Evolutionary conservation across 2,888 invertebrate genomes (phyloP).

Genomic region (Drosophila bunnanda): DNA sequence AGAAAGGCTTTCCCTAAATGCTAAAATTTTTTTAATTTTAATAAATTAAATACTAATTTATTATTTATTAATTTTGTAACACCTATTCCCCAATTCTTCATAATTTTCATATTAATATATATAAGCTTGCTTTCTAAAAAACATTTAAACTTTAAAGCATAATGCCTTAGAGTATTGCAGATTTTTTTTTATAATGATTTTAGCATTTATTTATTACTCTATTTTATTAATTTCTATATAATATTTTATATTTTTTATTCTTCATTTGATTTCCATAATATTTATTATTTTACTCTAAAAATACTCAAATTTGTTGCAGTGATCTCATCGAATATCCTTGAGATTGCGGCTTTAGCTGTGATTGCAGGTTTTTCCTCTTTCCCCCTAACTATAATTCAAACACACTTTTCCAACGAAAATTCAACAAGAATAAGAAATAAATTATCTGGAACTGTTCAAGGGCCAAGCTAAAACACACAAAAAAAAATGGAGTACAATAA

Average conservation of each 20-base stretch:
- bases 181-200: too few species aligned
- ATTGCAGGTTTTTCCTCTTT: conserved; percentile 6
- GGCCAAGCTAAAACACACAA: neutral
- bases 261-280: neutral
- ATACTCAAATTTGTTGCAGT: neutral
- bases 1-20: neutral
- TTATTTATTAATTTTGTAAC: too few species aligned
- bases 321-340: neutral
- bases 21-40: neutral
- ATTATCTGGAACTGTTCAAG: conserved; percentile 17
- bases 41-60: accelerated
- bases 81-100: too few species aligned
- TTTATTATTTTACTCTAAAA: too few species aligned
- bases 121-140: too few species aligned
- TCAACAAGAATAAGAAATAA: conserved; percentile 10
- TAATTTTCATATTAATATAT: too few species aligned
- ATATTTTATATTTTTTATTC: neutral
- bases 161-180: too few species aligned
- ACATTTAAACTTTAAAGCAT: too few species aligned
- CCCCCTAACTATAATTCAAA: conserved; percentile 11
- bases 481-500: neutral
- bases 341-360: neutral
- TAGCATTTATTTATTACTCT: too few species aligned
- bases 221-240: neutral
- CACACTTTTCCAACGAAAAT: conserved; percentile 14